Evolutionary conservation across 2,113 vertebrate genomes (phyloP), one percentile per base, ranked within the genome.

Genomic region (Catharus minimus): DNA sequence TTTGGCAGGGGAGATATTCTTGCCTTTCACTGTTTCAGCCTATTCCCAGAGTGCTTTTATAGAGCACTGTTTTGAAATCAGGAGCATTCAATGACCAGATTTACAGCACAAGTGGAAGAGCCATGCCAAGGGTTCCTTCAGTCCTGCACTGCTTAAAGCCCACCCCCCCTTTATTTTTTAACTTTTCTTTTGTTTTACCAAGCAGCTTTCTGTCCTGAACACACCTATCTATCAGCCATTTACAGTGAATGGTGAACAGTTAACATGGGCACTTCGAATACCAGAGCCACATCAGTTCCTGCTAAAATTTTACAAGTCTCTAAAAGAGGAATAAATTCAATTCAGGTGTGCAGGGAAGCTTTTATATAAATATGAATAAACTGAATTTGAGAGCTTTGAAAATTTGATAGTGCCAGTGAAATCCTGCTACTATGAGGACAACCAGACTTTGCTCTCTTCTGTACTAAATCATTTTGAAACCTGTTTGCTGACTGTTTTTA

Each of bases 401-500:
- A 72, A 86, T 24, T n/a, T 38, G 49, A 79, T 49, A 56, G 58
- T 47, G 57, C 20, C 67, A 86, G 49, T 81, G 82, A 89, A 90
- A 88, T 82, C 38, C 43, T 73, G 75, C 69, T 94, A 7, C 50
- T 61, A 50, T 46, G 47, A 88, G 81, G 64, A 71, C 86, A 79
- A 60, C 30, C 75, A 80, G 53, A 39, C 47, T 78, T 60, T 86
- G 32, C 62, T 69, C 49, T 38, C 32, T 86, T 82, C 33, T 5
- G 3, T 71, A 90, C 44, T 75, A 90, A 60, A 94, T 92, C 3
- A 80, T 75, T 92, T 87, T 75, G 60, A 93, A 94, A 82, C 26
- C 43, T 43, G 41, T 86, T 88, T 92, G 86, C 36, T 78, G 75
- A 84, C 78, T 93, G 52, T 67, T 94, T 95, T 96, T 86, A 68